Evolutionary conservation across 2,113 vertebrate species (phyloP).

Genomic region (Oryzias curvinotus): DNA sequence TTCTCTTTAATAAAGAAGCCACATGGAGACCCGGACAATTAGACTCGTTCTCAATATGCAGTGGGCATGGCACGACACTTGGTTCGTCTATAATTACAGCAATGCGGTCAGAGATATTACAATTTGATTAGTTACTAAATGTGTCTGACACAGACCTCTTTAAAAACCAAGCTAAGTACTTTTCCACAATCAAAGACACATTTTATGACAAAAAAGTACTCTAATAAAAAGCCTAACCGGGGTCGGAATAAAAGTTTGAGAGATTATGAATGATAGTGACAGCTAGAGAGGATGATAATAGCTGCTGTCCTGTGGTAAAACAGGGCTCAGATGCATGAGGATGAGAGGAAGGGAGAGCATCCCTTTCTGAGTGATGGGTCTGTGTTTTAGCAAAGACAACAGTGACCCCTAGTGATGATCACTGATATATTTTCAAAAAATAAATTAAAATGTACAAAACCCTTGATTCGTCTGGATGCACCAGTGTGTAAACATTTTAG

Average conservation of each 20-base stretch:
- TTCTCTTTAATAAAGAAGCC: constrained; percentile 21
- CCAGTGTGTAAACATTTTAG: constrained; percentile 11
- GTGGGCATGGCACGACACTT: constrained; percentile 9
- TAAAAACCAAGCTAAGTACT: constrained; percentile 8
- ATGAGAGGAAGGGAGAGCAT: constrained; percentile 2
- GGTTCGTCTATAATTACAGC: constrained; percentile 15
- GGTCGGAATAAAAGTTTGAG: constrained; percentile 9
- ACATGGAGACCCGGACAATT: constrained; percentile 32
- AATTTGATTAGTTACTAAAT: constrained; percentile 1
- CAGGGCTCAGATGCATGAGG: constrained; percentile 17
- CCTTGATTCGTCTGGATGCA: not conserved
- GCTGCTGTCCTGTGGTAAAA: constrained; percentile 19
- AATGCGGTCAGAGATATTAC: constrained; percentile 4
- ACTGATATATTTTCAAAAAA: not conserved
- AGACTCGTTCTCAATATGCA: constrained; percentile 23
- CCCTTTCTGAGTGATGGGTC: not conserved
- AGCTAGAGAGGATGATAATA: constrained; percentile 10
- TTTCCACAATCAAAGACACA: constrained; percentile 8
- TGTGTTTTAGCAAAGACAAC: constrained; percentile 57
- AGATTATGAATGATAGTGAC: constrained; percentile 23
- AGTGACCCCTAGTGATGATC: constrained; percentile 74
- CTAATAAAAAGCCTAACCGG: constrained; percentile 5
- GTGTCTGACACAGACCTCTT: not conserved
- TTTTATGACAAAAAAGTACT: not conserved
- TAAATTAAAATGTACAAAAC: constrained; percentile 9